Percentiles rank a stretch among this genome's conserved stretches.
Evolutionary conservation across 2,113 vertebrate genomes (phyloP).

Genomic region (Anguilla rostrata): DNA sequence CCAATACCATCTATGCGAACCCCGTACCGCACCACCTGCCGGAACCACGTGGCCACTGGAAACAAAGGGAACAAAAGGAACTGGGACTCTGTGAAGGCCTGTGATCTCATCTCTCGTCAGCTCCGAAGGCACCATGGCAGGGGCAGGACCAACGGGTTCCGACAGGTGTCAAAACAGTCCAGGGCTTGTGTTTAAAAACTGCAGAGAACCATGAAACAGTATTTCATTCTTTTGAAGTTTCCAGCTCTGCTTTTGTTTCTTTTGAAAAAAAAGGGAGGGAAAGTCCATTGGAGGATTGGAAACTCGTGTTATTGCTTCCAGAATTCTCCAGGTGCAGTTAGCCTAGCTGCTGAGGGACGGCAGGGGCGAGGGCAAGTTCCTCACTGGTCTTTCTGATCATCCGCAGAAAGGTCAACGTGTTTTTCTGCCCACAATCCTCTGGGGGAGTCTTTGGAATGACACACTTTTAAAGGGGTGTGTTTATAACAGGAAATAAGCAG

Average conservation of each 20-base stretch:
- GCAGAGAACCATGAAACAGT: constrained; percentile 53
- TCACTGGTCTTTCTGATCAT: background rate
- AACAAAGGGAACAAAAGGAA: background rate
- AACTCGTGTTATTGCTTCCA: background rate
- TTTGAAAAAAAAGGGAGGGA: background rate
- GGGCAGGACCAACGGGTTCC: constrained; percentile 30
- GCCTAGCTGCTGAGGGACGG: background rate
- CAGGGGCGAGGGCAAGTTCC: background rate
- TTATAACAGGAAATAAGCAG: background rate
- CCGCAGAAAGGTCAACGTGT: constrained; percentile 15
- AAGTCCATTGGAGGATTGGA: background rate
- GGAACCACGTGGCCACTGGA: constrained; percentile 30
- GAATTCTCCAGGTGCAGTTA: background rate
- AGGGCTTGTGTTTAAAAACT: constrained; percentile 53
- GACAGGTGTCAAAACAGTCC: constrained; percentile 61
- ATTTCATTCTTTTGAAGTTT: constrained; percentile 54
- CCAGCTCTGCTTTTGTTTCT: constrained; percentile 21
- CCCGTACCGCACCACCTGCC: background rate
- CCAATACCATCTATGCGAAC: background rate
- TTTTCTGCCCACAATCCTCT: constrained; percentile 20
- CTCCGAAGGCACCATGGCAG: constrained; percentile 10
- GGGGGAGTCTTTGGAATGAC: constrained; percentile 2
- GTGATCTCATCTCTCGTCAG: background rate
- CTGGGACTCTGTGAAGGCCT: background rate
- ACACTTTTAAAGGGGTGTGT: background rate